A percentile compares a stretch with the other conserved stretches of the same genome.
Evolutionary conservation across 2,113 vertebrate genomes (phyloP).

Genomic region (Oenanthe oenanthe): DNA sequence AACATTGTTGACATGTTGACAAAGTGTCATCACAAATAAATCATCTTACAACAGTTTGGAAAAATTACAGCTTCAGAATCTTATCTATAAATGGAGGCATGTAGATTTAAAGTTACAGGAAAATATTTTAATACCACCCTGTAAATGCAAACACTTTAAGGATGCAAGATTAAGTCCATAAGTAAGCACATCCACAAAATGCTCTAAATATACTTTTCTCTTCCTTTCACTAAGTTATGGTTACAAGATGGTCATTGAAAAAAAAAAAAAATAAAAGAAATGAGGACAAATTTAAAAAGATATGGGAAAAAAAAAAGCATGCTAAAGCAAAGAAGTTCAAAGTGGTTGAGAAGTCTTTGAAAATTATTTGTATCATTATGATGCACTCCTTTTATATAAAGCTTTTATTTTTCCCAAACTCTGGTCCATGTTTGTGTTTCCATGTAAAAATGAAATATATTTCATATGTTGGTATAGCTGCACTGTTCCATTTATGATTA

Average conservation of each 20-base stretch:
- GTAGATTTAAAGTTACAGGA: slow-evolving; percentile 72
- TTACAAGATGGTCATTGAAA: slow-evolving; percentile 2
- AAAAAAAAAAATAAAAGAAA: neutral
- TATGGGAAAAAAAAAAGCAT: neutral
- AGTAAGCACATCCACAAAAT: slow-evolving; percentile 69
- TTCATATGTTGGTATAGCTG: slow-evolving; percentile 33
- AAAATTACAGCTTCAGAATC: slow-evolving; percentile 62
- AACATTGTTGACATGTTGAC: slow-evolving; percentile 55
- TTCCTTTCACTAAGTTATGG: slow-evolving; percentile 60
- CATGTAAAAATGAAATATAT: neutral
- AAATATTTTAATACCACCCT: slow-evolving; percentile 54
- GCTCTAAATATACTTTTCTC: slow-evolving; percentile 54
- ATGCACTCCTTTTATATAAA: slow-evolving; percentile 59
- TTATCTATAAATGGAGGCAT: slow-evolving; percentile 73
- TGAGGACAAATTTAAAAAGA: neutral
- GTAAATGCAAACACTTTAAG: slow-evolving; percentile 69
- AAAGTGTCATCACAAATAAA: slow-evolving; percentile 60
- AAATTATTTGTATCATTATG: slow-evolving; percentile 14
- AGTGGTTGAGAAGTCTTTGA: slow-evolving; percentile 50
- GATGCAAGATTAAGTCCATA: slow-evolving; percentile 36
- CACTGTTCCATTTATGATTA: slow-evolving; percentile 34
- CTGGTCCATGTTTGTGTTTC: slow-evolving; percentile 36
- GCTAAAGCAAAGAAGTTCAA: slow-evolving; percentile 23
- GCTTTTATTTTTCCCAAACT: slow-evolving; percentile 44
- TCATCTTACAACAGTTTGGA: slow-evolving; percentile 57